Conservation (phyloP, 2,888 invertebrate species). For the Dolichopus griseipennis region DNA sequence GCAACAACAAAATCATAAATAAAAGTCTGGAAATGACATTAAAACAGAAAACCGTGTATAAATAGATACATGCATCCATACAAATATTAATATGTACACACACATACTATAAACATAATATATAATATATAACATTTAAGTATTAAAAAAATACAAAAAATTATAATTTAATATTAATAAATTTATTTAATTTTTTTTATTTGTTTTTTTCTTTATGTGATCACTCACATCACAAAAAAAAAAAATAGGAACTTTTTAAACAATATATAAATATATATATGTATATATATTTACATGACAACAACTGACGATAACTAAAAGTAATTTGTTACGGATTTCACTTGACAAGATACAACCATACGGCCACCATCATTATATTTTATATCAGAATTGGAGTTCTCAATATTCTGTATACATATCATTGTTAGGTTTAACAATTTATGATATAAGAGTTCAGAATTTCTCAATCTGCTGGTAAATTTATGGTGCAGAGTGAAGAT, state of each 20-base stretch:
- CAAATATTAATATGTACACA: not conserved
- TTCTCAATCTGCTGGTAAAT: too few relatives aligned
- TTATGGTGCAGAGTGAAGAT: too few relatives aligned
- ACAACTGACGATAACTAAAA: not conserved
- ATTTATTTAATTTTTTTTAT: not conserved
- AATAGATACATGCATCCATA: not conserved
- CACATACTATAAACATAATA: too few relatives aligned
- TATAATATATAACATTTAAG: too few relatives aligned
- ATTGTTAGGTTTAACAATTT: too few relatives aligned
- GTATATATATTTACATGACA: not conserved
- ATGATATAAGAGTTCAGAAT: too few relatives aligned
- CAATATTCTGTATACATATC: too few relatives aligned
- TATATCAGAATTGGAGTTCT: not conserved
- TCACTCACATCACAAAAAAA: not conserved
- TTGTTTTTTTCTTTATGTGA: not conserved
- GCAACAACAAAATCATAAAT: not conserved
- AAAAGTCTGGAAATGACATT: not conserved
- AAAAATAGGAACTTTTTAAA: not conserved
- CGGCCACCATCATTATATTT: not conserved
- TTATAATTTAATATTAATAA: slow-evolving; percentile 3
- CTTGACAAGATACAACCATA: not conserved
- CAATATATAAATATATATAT: too few relatives aligned
- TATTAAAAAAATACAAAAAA: not conserved
- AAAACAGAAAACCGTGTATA: not conserved
- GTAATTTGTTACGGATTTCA: not conserved